Evolutionary conservation across 35 echinoderm and acorn worm species (phyloP).

Genomic region (Heliocidaris tuberculata): DNA sequence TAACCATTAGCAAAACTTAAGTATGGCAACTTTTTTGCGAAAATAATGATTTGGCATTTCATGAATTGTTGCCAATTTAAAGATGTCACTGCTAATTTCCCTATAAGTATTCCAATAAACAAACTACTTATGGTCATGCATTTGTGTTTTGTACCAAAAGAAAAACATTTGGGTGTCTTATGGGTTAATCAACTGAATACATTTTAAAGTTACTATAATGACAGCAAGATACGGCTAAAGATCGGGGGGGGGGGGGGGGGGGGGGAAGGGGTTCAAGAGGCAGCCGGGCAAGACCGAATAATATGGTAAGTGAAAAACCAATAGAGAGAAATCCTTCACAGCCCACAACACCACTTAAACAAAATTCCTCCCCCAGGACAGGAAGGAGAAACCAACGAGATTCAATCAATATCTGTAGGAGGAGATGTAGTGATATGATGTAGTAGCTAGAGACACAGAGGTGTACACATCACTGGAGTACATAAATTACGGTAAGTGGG

Average conservation of each 20-base stretch:
- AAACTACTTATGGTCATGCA: too few relatives aligned
- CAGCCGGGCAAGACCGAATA: too few relatives aligned
- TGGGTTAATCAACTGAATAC: background rate
- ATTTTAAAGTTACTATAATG: background rate
- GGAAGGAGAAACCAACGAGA: background rate
- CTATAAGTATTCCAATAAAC: too few relatives aligned
- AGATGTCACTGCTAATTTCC: too few relatives aligned
- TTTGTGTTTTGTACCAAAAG: background rate
- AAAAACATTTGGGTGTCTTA: background rate
- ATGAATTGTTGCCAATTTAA: too few relatives aligned
- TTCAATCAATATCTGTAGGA: constrained; percentile 16
- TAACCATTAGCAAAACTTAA: too few relatives aligned
- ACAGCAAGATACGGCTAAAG: background rate
- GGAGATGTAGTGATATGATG: background rate
- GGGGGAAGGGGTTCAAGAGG: too few relatives aligned
- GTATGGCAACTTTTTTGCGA: too few relatives aligned
- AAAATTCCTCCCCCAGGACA: background rate
- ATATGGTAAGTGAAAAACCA: background rate
- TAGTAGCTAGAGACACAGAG: background rate
- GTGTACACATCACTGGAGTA: background rate
- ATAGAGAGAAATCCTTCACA: background rate
- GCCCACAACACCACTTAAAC: constrained; percentile 36
- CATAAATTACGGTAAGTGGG: background rate
- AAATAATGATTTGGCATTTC: too few relatives aligned
- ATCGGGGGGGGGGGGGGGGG: too few relatives aligned